Evolutionary conservation across 92 coral and sea anemone species (phyloP), one percentile per base, ranked within the genome.

Genomic region (Zoanthus gigantus): DNA sequence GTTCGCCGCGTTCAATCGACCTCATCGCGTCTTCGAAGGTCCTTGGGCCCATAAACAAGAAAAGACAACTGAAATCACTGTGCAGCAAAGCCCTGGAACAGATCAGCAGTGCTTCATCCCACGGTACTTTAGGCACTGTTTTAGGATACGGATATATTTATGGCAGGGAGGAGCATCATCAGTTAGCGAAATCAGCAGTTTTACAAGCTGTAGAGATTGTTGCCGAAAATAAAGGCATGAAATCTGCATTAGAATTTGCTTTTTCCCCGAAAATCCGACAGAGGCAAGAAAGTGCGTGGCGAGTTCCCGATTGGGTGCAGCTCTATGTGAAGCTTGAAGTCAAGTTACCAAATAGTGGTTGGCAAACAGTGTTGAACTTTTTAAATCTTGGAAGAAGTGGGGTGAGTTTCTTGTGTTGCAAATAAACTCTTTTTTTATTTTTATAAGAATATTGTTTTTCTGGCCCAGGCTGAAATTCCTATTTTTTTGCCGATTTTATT

Each of bases 191-290:
- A 57, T 57, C 65, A 12, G 65, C 65, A 61, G 31, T 61, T 61
- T 61, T 61, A 61, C 68, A 61, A 61, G 68, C 29, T 61, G 68
- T 61, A 61, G 29, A 61, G 68, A 61, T 61, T 61, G 68, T 61
- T 61, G 30, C 68, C 68, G 68, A 61, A 61, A 61, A 61, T 17
- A 69, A 69, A 34, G 29, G 68, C 5, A 61, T 61, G 3, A 61
- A 61, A 61, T 61, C 68, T 61, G 87, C 82, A 34, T 18, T 60
- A 23, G 87, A 78, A 17, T 60, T 78, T 18, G 78, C 81, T 3
- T 65, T 90, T 32, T 77, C 86, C 32, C 8, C 76, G 42, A 76
- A 86, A 17, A 28, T 48, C 12, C 9, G 37, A 37, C 85, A 78
- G 56, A 63, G 14, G 29, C 82, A 48, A 17, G 44, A 77, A 8